These are phyloP conservation scores for Adelosebastes latens DNA, from an alignment of 2,797 vertebrate species.

Conservation along the genomic window DNA sequence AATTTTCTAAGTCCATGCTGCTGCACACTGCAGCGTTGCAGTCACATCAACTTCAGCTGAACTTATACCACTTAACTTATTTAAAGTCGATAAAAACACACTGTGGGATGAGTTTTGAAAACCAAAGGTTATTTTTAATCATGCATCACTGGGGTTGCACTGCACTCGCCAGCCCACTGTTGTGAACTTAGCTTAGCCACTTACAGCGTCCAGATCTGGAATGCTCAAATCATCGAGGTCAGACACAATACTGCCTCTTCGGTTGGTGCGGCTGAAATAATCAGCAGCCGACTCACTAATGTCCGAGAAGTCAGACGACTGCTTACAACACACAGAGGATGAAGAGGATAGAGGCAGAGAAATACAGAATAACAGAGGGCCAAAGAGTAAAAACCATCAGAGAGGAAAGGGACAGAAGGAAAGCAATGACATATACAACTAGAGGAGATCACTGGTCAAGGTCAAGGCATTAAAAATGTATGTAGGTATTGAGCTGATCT, in stretches of 20 bases:
- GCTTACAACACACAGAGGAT: constrained; percentile 49
- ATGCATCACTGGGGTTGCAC: constrained; percentile 40
- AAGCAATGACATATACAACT: constrained; percentile 3
- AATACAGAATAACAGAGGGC: constrained; percentile 33
- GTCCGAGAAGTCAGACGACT: constrained; percentile 91
- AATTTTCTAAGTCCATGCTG: constrained; percentile 39
- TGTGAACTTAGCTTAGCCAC: constrained; percentile 68
- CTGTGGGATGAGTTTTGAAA: constrained; percentile 25
- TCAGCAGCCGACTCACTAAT: constrained; percentile 93
- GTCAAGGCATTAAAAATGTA: not conserved
- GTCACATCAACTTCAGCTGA: not conserved
- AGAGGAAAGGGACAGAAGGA: not conserved
- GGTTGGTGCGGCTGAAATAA: constrained; percentile 95
- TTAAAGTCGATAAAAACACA: not conserved
- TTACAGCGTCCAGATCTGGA: constrained; percentile 90
- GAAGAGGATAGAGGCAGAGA: constrained; percentile 30
- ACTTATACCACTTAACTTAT: not conserved
- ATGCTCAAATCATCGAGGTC: constrained; percentile 90
- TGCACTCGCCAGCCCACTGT: constrained; percentile 28
- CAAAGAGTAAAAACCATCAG: not conserved
- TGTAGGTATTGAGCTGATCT: not conserved
- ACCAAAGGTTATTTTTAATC: constrained; percentile 28
- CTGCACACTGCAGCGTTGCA: constrained; percentile 12
- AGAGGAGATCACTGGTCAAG: not conserved
- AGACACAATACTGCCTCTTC: constrained; percentile 93